Evolutionary conservation across 2,888 invertebrate species (phyloP).

Genomic region (Stenodema calcarata): DNA sequence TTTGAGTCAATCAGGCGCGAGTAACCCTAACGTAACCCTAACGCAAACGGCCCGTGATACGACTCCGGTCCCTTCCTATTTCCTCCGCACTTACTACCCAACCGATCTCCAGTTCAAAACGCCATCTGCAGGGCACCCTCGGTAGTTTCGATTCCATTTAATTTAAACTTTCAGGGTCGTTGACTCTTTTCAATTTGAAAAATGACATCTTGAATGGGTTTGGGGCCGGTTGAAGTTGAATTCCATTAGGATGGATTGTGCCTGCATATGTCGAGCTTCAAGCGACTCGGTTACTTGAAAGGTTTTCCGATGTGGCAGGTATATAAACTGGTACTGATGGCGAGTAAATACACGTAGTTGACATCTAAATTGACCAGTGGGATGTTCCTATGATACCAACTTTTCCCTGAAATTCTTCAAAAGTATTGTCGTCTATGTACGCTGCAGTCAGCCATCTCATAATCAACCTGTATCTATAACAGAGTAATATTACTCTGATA

Average conservation of each 20-base stretch:
- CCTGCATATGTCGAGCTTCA: neutral
- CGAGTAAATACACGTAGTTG: no score
- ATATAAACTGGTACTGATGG: no score
- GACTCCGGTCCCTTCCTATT: neutral
- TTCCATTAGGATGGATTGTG: neutral
- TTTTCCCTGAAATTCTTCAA: no score
- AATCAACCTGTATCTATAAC: no score
- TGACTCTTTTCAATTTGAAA: slow-evolving; percentile 40
- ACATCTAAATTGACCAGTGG: no score
- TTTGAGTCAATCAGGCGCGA: neutral
- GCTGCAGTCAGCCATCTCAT: no score
- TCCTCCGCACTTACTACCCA: neutral
- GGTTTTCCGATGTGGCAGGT: no score
- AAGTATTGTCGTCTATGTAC: no score
- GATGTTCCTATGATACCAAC: no score
- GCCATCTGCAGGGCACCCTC: neutral
- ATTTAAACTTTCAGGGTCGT: slow-evolving; percentile 29
- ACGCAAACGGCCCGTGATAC: neutral
- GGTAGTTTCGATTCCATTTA: slow-evolving; percentile 41
- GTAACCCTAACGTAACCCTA: no score
- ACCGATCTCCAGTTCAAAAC: neutral
- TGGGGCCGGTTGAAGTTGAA: neutral
- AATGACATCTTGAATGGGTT: neutral
- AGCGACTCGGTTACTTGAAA: no score
- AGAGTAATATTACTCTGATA: no score